Base-by-base conservation (phyloP, 1,140 invertebrate genomes). In the Ceratitis capitata region DNA sequence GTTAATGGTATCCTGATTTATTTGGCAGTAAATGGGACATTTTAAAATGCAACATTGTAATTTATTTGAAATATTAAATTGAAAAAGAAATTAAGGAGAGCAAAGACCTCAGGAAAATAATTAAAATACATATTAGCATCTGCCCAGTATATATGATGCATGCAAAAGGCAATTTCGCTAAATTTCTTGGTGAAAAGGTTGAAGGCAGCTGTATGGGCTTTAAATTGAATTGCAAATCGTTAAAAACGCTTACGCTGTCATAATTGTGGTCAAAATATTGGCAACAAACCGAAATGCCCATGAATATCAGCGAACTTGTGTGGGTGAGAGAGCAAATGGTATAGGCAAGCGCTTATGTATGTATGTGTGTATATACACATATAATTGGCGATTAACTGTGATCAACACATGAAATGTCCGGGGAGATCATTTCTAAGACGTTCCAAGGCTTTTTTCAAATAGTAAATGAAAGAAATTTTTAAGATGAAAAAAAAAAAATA, bases 381-480 rank as follows among this genome's bases (percentile, higher is more conserved):
- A 53, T 53, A 53, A 47, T 47, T n/a, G 16, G 4, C 49, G 78
- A 58, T 83, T 51, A 53, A 58, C 82, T 51, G 47, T 29, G n/a
- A 56, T 26, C 19, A 9, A 42, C 42, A 23, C n/a, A 39, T 26
- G 29, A 23, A 10, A 53, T 83, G 47, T 83, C 49, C 53, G 82
- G 47, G 69, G 69, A 5, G 69, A 78, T 78, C 39, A 4, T 32
- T 78, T 78, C 39, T n/a, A 78, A 78, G 39, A 26, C 69, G 42
- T 42, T 47, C 39, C 69, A 78, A 78, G 69, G 69, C n/a, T 78
- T 47, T 78, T 78, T 78, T 78, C 39, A 78, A 78, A 78, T 23
- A 78, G n/a, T n/a, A n/a, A 78, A 78, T 78, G n/a, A 78, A 78
- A 45, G 16, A 42, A 78, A 78, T 45, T 78, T 78, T 78, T 78